These are phyloP conservation scores for Noctua pronuba DNA, from an alignment of 2,888 invertebrate genomes.

Conservation along the genomic window DNA sequence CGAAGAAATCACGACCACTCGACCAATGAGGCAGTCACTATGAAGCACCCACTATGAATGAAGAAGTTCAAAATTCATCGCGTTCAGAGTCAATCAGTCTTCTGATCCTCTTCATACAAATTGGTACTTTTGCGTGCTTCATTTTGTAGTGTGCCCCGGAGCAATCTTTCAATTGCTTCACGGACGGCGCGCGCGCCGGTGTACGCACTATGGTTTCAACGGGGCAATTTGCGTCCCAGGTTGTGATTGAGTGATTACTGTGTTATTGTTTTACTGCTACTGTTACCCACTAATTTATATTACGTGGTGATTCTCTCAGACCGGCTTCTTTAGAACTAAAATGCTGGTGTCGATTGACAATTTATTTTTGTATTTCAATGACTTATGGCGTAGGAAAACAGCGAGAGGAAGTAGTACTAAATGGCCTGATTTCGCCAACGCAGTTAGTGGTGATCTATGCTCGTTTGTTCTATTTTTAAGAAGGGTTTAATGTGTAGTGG, in stretches of 20 bases:
- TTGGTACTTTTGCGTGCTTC: slow-evolving; percentile 27
- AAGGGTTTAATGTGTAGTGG: neutral
- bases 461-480: neutral
- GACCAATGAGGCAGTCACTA: too few species aligned
- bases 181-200: slow-evolving; percentile 65
- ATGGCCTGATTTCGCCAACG: too few species aligned
- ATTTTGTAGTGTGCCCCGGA: slow-evolving; percentile 60
- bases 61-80: neutral
- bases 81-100: neutral
- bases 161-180: slow-evolving; percentile 72
- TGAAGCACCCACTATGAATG: too few species aligned
- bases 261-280: slow-evolving; percentile 52
- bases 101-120: neutral
- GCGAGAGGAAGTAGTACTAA: too few species aligned
- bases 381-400: neutral
- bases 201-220: slow-evolving; percentile 64
- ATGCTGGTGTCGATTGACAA: neutral
- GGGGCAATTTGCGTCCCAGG: slow-evolving; percentile 59
- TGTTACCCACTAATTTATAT: slow-evolving; percentile 20
- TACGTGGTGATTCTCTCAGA: neutral
- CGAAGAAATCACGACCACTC: too few species aligned
- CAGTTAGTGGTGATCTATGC: too few species aligned
- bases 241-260: slow-evolving; percentile 62
- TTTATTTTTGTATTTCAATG: neutral
- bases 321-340: neutral